Evolutionary conservation across 2,888 invertebrate genomes (phyloP).

Genomic region (Myopa testacea): DNA sequence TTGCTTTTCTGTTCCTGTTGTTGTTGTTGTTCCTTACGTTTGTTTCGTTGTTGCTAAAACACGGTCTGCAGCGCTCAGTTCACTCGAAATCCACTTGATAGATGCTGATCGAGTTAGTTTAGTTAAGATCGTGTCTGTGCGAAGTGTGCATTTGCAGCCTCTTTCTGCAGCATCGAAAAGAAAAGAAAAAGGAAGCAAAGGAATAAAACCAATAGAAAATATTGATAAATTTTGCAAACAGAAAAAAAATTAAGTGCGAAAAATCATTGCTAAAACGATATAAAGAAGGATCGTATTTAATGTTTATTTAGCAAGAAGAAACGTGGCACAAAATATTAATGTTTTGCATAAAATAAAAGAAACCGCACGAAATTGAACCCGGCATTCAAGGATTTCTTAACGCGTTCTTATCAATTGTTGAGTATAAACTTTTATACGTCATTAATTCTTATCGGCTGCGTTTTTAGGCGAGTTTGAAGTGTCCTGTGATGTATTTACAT

Average conservation of each 20-base stretch:
- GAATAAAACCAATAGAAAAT: neutral
- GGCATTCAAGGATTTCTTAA: no score
- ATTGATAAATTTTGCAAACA: neutral
- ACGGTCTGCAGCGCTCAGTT: conserved; percentile 45
- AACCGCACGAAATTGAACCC: no score
- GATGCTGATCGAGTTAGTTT: conserved; percentile 65
- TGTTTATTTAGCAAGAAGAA: no score
- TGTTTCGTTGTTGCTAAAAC: conserved; percentile 1
- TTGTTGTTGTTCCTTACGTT: neutral
- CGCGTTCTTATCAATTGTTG: no score
- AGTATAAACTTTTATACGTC: no score
- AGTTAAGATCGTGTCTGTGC: conserved; percentile 64
- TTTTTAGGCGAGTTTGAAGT: no score
- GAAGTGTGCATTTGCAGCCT: conserved; percentile 50
- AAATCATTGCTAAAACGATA: neutral
- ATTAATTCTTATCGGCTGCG: no score
- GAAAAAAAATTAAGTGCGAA: neutral
- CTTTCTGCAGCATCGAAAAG: neutral
- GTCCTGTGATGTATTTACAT: no score
- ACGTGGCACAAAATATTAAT: no score
- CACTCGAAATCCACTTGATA: conserved; percentile 62
- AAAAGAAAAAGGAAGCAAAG: neutral
- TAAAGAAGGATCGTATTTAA: no score
- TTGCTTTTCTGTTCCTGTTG: neutral
- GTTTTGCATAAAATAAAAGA: no score